Conservation (phyloP, 1,140 invertebrate genomes). For the Notospermus geniculatus region DNA sequence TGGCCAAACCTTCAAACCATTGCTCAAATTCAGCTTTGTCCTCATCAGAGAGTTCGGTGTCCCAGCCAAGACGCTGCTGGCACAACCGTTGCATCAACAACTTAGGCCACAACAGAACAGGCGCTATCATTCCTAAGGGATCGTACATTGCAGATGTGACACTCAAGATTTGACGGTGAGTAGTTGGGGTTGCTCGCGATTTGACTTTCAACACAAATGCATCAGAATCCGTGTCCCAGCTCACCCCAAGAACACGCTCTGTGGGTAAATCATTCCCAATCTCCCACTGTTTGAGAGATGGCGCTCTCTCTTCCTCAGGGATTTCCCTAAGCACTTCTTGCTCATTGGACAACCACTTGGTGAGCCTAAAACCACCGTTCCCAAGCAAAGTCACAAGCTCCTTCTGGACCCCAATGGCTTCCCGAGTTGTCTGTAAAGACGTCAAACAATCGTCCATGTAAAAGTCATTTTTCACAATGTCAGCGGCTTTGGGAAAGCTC, state of each 20-base stretch:
- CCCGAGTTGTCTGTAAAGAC: neutral
- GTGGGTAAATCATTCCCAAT: neutral
- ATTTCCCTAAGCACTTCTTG: slow-evolving; percentile 9
- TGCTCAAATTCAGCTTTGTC: no score
- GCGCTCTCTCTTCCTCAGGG: slow-evolving; percentile 12
- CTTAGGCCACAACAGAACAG: no score
- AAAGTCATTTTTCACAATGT: slow-evolving; percentile 22
- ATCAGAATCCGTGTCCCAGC: no score
- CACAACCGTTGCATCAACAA: no score
- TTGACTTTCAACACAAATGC: no score
- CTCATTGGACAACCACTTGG: slow-evolving; percentile 16
- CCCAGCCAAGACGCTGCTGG: no score
- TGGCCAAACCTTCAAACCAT: no score
- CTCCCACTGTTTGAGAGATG: neutral
- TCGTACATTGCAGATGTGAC: no score
- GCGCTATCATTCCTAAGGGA: no score
- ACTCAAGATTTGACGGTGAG: no score
- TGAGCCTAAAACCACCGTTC: slow-evolving; percentile 16
- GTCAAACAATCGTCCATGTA: slow-evolving; percentile 25
- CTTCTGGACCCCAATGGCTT: slow-evolving; percentile 13
- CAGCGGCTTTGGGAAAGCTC: neutral
- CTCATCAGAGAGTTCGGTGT: no score
- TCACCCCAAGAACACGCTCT: slow-evolving; percentile 18
- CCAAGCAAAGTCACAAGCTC: slow-evolving; percentile 1
- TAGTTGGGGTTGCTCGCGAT: no score